Evolutionary conservation across 30 jellyfish, hydroid and myxozoan genomes (phyloP), one percentile per base, ranked within the genome.

Genomic region (Aurelia coerulea): DNA sequence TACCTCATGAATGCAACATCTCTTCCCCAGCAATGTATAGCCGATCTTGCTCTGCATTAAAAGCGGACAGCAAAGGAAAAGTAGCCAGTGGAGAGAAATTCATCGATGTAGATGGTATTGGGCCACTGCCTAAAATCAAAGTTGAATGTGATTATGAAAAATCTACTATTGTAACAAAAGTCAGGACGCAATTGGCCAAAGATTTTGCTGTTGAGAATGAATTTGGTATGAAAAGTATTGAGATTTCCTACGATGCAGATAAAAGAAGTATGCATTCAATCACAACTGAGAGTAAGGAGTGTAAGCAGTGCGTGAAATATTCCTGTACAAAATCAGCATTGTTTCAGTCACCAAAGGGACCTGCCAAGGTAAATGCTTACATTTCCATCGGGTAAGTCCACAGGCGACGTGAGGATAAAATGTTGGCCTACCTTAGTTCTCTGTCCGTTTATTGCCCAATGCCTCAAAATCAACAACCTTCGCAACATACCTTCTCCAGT

Each of bases 101-200:
- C 58, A 54, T 88, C 17, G 97, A 88, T 46, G 73, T 88, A 3
- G 97, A 88, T 74, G 97, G 97, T 31, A 74, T 66, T 12, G 97
- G 97, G 15, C 97, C 92, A 29, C 76, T 88, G 53, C 80, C 92
- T 7, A 73, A 65, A 73, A 46, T 75, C 23, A 73, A 81, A 73
- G 97, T 81, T 7, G 76, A 50, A 10, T 88, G 97, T 50, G 51
- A 58, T 15, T 70, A 35, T 23, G 76, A 33, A 5, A 15, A 32
- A 11, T 37, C 69, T 0, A 58, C 81, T 19, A 67, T 68, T 37
- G 64, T 10, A 2, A 84, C 93, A 5, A 78, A 52, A 23, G 83
- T 84, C 18, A 4, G 53, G 9, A 17, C 93, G 46, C 74, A 73
- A 32, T 74, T 84, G 2, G 51, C 78, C 12, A 41, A 68, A 8